Conservation (phyloP, 37 sponge, comb jelly and placozoan species). For the Ianthella basta region DNA sequence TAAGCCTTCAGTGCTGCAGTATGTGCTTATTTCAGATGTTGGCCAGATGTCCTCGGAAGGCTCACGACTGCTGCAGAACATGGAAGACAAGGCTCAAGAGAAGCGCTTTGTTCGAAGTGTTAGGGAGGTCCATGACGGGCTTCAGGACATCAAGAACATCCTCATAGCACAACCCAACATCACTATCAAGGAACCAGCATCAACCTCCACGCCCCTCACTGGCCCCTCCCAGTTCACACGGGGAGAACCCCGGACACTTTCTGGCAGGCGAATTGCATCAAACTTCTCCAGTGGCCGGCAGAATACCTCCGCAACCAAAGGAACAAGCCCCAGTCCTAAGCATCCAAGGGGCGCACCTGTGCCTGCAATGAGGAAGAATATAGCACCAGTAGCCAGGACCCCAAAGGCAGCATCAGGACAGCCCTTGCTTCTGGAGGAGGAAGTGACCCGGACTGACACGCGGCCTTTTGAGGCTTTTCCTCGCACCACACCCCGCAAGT, state of each 20-base stretch:
- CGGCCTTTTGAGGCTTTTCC: background rate
- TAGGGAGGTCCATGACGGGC: constrained; percentile 13
- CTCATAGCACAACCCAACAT: background rate
- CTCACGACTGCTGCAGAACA: background rate
- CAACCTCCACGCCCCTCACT: constrained; percentile 20
- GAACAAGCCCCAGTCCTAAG: no score
- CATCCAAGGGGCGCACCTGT: background rate
- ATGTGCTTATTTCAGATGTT: background rate
- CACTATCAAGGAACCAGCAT: background rate
- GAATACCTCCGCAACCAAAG: no score
- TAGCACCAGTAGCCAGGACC: background rate
- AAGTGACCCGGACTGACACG: background rate
- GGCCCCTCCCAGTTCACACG: background rate
- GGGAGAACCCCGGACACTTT: background rate
- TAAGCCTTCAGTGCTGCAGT: no score
- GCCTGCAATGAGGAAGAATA: background rate
- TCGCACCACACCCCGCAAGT: background rate
- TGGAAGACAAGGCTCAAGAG: constrained; percentile 13
- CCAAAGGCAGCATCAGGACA: background rate
- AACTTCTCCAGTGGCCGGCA: background rate
- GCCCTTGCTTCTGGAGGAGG: background rate
- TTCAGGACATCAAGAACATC: constrained; percentile 16
- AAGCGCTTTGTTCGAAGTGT: constrained; percentile 18
- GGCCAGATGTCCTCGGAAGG: constrained; percentile 17
- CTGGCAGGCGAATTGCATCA: constrained; percentile 1